Evolutionary conservation across 2,797 vertebrate genomes (phyloP).

Genomic region (Tadarida brasiliensis): DNA sequence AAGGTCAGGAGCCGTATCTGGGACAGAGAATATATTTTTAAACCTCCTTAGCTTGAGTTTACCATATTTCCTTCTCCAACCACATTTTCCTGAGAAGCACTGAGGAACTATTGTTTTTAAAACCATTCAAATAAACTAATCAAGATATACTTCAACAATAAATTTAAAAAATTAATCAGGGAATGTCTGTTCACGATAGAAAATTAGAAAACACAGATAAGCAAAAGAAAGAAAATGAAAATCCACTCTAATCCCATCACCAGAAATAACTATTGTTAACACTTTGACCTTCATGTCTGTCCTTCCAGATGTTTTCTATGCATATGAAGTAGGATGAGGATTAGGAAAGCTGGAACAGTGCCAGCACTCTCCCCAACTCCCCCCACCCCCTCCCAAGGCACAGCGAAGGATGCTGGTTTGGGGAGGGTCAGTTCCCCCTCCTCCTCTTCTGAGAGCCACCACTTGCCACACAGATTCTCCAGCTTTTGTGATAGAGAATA

Average conservation of each 20-base stretch:
- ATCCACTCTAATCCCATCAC: conserved; percentile 18
- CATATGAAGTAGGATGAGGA: neutral
- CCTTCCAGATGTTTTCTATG: neutral
- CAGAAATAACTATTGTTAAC: conserved; percentile 38
- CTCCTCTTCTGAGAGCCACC: neutral
- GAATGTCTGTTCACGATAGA: conserved; percentile 20
- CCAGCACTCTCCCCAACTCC: neutral
- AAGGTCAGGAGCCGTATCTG: neutral
- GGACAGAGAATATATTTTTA: neutral
- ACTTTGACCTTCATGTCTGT: neutral
- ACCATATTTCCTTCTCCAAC: neutral
- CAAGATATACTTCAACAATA: conserved; percentile 46
- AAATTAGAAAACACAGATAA: conserved; percentile 57
- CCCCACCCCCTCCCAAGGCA: neutral
- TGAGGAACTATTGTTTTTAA: neutral
- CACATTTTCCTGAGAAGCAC: neutral
- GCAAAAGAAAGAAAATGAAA: conserved; percentile 59
- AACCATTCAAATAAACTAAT: conserved; percentile 25
- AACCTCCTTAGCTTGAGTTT: conserved; percentile 46
- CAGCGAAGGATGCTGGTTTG: neutral
- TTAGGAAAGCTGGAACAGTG: too few species aligned
- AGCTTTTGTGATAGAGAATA: neutral
- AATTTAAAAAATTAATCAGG: conserved; percentile 25
- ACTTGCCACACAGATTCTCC: neutral
- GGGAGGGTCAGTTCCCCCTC: neutral